Conservation (phyloP, 2,888 invertebrate genomes). For the Ophonus ardosiacus region DNA sequence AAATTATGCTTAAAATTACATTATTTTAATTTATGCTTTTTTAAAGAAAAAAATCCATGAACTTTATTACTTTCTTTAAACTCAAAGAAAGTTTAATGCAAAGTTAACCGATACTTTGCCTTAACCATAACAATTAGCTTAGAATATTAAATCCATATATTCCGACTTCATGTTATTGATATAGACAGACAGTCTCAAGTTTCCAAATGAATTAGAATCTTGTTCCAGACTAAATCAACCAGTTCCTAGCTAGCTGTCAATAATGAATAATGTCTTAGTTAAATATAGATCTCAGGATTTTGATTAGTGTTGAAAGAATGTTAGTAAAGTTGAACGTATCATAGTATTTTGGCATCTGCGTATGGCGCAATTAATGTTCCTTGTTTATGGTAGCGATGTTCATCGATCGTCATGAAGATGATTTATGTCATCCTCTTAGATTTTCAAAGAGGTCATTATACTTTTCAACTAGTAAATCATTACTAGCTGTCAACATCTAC, state of each 20-base stretch:
- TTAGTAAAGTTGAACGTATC: background rate
- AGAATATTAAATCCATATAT: no score
- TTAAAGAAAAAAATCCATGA: no score
- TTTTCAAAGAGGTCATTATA: conserved; percentile 43
- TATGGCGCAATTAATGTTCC: conserved; percentile 26
- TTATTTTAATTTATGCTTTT: no score
- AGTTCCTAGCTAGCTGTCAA: conserved; percentile 23
- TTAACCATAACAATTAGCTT: no score
- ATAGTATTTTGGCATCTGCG: conserved; percentile 36
- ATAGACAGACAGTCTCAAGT: no score
- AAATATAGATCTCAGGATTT: conserved; percentile 25
- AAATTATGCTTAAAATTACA: no score
- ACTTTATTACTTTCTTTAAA: no score
- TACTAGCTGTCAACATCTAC: conserved; percentile 27
- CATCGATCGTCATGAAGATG: conserved; percentile 52
- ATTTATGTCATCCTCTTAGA: conserved; percentile 54
- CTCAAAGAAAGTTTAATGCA: no score
- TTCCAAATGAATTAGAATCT: no score
- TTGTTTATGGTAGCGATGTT: conserved; percentile 1
- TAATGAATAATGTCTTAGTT: conserved; percentile 33
- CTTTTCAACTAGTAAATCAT: conserved; percentile 53
- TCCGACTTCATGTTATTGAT: no score
- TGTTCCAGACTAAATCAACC: background rate
- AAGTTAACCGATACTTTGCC: no score
- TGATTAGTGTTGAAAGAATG: conserved; percentile 17